Evolutionary conservation across 2,888 invertebrate species (phyloP).

Genomic region (Yponomeuta cagnagella): DNA sequence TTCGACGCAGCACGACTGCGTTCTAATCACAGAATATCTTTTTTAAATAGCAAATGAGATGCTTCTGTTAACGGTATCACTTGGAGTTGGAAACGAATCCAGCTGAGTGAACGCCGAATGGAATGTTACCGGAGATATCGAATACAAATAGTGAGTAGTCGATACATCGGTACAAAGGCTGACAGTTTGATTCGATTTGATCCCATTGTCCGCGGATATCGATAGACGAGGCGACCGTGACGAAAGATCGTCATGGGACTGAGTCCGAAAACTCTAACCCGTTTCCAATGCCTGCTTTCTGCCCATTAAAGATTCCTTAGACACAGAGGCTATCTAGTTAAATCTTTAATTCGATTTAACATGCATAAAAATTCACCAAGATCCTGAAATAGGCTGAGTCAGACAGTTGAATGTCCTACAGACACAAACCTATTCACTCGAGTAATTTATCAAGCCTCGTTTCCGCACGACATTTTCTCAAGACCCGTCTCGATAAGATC

Average conservation of each 20-base stretch:
- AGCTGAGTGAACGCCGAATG: slow-evolving; percentile 20
- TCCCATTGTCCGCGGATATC: slow-evolving; percentile 37
- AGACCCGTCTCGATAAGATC: slow-evolving; percentile 14
- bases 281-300: slow-evolving; percentile 7
- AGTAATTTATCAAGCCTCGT: slow-evolving; percentile 6
- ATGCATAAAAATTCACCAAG: not conserved
- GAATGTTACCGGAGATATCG: slow-evolving; percentile 45
- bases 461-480: slow-evolving; percentile 11
- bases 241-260: slow-evolving; percentile 17
- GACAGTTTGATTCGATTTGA: slow-evolving; percentile 54
- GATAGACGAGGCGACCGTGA: slow-evolving; percentile 19
- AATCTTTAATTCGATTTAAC: not conserved
- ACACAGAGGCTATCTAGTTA: not conserved
- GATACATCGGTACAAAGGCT: slow-evolving; percentile 43
- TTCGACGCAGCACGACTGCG: slow-evolving; percentile 9
- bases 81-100: slow-evolving; percentile 8
- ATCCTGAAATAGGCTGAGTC: not conserved
- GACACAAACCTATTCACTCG: not conserved
- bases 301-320: not conserved
- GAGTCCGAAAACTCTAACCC: slow-evolving; percentile 10
- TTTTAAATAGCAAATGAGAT: slow-evolving; percentile 13
- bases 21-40: slow-evolving; percentile 10
- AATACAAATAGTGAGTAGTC: slow-evolving; percentile 52
- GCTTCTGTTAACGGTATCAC: slow-evolving; percentile 13
- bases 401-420: not conserved